Percentiles rank a stretch among this genome's conserved stretches.
Evolutionary conservation across 2,113 vertebrate species (phyloP).

Genomic region (Muntiacus muntjak): DNA sequence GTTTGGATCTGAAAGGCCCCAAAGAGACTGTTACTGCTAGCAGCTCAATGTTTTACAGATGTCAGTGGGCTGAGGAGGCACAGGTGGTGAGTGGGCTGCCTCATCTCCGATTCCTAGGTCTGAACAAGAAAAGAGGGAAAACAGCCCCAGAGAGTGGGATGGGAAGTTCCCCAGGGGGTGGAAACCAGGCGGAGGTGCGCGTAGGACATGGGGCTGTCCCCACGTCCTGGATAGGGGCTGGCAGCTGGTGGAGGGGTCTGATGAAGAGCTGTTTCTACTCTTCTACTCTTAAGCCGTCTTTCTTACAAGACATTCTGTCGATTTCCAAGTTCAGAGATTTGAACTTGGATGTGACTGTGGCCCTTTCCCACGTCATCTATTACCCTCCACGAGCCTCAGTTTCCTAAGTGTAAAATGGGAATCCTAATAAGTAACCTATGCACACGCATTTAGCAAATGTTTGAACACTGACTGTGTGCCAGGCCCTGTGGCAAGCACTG

Average conservation of each 20-base stretch:
- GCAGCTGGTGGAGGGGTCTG: too few relatives aligned
- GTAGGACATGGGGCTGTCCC: neutral
- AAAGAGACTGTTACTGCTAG: neutral
- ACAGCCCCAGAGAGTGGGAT: neutral
- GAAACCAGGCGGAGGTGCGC: neutral
- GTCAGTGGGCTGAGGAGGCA: neutral
- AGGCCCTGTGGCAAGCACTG: neutral
- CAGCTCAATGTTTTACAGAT: neutral
- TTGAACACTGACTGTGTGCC: neutral
- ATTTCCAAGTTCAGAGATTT: neutral
- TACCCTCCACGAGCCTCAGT: neutral
- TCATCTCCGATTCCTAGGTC: neutral
- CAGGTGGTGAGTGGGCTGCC: constrained; percentile 10
- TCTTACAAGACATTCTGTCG: neutral
- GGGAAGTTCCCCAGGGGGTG: neutral
- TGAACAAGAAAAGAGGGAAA: neutral
- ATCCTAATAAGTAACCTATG: neutral
- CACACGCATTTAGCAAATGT: neutral
- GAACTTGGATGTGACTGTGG: neutral
- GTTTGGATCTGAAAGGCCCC: neutral
- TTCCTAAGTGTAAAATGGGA: neutral
- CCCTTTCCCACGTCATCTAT: neutral
- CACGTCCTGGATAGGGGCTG: neutral
- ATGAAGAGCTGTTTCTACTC: neutral
- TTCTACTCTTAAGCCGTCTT: neutral